phyloP scores from a whole-genome alignment of 2,888 invertebrate species.

The Latrodectus elegans region DNA sequence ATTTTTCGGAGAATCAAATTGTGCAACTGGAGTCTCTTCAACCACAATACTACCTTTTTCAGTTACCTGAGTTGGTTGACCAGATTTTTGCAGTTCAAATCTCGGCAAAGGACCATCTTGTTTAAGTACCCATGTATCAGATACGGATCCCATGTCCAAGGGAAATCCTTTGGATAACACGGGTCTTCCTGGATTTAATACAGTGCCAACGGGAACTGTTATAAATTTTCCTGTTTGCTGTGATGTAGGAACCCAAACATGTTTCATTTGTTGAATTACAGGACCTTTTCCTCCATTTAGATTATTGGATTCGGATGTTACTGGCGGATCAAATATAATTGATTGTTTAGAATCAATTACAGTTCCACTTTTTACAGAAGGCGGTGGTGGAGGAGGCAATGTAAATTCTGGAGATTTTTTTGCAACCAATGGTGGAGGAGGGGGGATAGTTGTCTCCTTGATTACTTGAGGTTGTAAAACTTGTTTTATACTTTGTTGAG shows the following conservation, averaged over 20 bases:
- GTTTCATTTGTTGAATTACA: constrained; percentile 19
- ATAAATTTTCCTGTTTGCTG: constrained; percentile 56
- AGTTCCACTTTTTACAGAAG: not conserved
- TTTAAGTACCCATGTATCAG: constrained; percentile 56
- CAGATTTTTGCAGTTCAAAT: constrained; percentile 36
- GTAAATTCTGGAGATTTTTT: not conserved
- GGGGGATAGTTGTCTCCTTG: constrained; percentile 10
- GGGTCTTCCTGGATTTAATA: constrained; percentile 16
- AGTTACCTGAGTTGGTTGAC: not conserved
- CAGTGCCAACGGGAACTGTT: constrained; percentile 30
- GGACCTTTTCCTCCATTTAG: not conserved
- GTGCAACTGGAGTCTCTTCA: constrained; percentile 2
- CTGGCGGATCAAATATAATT: constrained; percentile 24
- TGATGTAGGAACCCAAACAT: constrained; percentile 61
- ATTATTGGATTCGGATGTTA: not conserved
- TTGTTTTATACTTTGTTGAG: constrained; percentile 25
- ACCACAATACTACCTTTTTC: constrained; percentile 13
- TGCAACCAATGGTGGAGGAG: not conserved
- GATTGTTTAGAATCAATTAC: constrained; percentile 8
- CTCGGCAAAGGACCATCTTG: constrained; percentile 44
- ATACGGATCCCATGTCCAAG: constrained; percentile 6
- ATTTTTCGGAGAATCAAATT: constrained; percentile 29
- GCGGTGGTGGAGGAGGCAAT: constrained; percentile 5
- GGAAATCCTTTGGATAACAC: constrained; percentile 29
- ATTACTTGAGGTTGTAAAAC: constrained; percentile 22